Evolutionary conservation across 2,888 invertebrate species (phyloP).

Genomic region (Parnassius smintheus): DNA sequence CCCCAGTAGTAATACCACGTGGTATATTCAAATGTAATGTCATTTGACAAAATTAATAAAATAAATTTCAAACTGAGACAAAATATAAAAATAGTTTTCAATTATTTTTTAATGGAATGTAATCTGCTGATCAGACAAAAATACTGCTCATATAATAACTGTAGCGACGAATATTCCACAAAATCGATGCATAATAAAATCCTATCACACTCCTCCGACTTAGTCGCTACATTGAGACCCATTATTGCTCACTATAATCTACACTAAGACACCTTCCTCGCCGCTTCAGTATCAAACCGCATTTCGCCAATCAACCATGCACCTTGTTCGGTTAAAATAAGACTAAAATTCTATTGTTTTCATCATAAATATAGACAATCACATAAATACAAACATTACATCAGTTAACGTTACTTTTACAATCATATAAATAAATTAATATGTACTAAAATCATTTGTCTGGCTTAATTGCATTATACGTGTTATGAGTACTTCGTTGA

Average conservation of each 20-base stretch:
- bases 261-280: constrained; percentile 29
- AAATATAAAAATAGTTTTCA: constrained; percentile 2
- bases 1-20: too few species aligned
- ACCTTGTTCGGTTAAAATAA: neutral
- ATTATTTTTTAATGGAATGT: constrained; percentile 24
- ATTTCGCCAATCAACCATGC: constrained; percentile 2
- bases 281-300: constrained; percentile 6
- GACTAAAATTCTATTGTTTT: constrained; percentile 8
- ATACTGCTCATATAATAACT: constrained; percentile 4
- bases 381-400: constrained; percentile 10
- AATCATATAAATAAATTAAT: constrained; percentile 2
- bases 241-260: constrained; percentile 42
- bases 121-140: constrained; percentile 20
- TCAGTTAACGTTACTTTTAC: constrained; percentile 16
- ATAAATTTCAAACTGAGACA: too few species aligned
- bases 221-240: constrained; percentile 65
- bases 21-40: too few species aligned
- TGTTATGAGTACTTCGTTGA: constrained; percentile 13
- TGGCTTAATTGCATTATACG: constrained; percentile 23
- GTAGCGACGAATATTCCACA: constrained; percentile 32
- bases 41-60: too few species aligned
- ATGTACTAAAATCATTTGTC: constrained; percentile 13
- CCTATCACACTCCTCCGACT: constrained; percentile 51
- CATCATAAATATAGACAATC: constrained; percentile 11
- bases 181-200: constrained; percentile 33